These are phyloP conservation scores for Dasyornis broadbenti DNA, from an alignment of 2,113 vertebrate genomes.

Conservation along the genomic window DNA sequence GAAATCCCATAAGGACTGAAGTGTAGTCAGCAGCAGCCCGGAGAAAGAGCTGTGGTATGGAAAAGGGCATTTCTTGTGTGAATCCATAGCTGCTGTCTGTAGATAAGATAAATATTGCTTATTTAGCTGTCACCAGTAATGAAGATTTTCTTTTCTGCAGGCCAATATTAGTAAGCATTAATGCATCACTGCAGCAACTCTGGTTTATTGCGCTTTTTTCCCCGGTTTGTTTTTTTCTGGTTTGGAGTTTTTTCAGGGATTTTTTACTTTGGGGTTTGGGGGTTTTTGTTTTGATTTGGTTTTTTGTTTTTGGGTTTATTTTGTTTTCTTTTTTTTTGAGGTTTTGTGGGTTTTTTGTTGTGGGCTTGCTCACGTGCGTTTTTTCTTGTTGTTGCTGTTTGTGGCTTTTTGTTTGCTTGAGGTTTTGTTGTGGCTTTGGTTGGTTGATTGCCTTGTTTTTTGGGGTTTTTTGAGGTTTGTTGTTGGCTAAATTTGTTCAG, in stretches of 20 bases:
- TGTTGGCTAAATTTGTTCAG: background rate
- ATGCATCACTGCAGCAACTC: background rate
- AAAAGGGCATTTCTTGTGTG: background rate
- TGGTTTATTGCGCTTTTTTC: background rate
- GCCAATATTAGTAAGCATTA: background rate
- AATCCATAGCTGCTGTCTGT: background rate
- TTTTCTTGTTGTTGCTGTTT: background rate
- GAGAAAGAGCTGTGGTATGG: background rate
- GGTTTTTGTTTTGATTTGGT: accelerated
- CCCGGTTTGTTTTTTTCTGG: background rate
- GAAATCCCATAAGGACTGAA: background rate
- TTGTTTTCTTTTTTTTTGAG: too few species aligned
- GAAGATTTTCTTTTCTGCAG: background rate
- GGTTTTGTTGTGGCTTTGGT: background rate
- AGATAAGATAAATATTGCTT: background rate
- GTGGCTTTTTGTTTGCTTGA: background rate
- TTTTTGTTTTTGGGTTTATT: too few species aligned
- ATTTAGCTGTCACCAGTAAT: background rate
- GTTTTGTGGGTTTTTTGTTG: too few species aligned
- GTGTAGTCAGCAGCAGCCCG: background rate
- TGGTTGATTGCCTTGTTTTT: background rate
- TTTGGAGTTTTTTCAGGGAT: background rate
- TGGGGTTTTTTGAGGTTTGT: background rate
- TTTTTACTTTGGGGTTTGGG: background rate
- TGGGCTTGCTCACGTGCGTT: background rate